These are phyloP conservation scores for Channa maculata DNA, from an alignment of 2,113 vertebrate species.

Conservation along the genomic window DNA sequence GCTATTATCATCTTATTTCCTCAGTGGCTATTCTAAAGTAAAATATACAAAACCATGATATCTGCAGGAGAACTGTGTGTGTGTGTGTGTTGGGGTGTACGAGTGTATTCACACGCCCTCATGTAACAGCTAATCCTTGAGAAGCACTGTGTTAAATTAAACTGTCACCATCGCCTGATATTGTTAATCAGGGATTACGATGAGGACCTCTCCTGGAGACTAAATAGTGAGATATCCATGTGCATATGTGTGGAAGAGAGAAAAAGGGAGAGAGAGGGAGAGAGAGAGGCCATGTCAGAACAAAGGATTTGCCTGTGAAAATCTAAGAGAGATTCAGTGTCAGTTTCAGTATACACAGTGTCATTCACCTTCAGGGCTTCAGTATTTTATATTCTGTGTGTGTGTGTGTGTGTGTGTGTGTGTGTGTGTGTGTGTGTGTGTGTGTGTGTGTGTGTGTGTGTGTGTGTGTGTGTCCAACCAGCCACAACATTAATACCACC, in stretches of 20 bases:
- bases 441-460: not conserved
- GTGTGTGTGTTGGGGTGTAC: constrained; percentile 6
- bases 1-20: constrained; percentile 61
- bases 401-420: constrained; percentile 5
- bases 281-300: constrained; percentile 11
- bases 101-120: constrained; percentile 29
- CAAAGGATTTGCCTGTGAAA: constrained; percentile 37
- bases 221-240: constrained; percentile 52
- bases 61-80: constrained; percentile 33
- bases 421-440: too few relatives aligned
- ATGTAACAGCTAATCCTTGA: constrained; percentile 62
- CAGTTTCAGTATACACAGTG: constrained; percentile 9
- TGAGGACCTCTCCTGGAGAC: constrained; percentile 69
- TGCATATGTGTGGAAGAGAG: not conserved
- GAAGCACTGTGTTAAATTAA: constrained; percentile 72
- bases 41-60: constrained; percentile 64
- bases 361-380: constrained; percentile 27
- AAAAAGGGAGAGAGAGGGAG: not conserved
- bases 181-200: constrained; percentile 79
- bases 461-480: too few relatives aligned
- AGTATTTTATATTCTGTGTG: not conserved
- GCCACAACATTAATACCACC: too few relatives aligned
- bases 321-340: constrained; percentile 26
- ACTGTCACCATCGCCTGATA: constrained; percentile 73
- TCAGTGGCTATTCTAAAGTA: constrained; percentile 57